A percentile compares a stretch with the other conserved stretches of the same genome.
phyloP scores from a whole-genome alignment of 2,888 invertebrate genomes.

The Dicycla oo region DNA sequence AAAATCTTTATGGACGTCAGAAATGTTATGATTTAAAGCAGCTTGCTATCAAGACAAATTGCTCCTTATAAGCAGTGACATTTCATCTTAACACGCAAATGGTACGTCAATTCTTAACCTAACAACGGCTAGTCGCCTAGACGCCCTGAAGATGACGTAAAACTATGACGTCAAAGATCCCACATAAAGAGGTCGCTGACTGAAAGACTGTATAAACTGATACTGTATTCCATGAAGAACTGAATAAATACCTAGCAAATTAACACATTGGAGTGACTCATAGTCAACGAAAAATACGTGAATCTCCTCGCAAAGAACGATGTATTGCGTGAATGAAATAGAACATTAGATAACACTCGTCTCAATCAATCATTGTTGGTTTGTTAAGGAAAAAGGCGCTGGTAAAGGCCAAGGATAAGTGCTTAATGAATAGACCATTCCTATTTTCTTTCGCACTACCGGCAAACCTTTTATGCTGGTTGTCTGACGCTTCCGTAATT shows the following conservation, averaged over 20 bases:
- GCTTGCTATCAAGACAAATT: background rate
- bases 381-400: slow-evolving; percentile 18
- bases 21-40: background rate
- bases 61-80: background rate
- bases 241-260: slow-evolving; percentile 35
- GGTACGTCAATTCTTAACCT: slow-evolving; percentile 20
- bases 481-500: slow-evolving; percentile 16
- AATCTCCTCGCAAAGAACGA: background rate
- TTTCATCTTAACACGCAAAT: slow-evolving; percentile 24
- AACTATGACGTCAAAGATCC: slow-evolving; percentile 50
- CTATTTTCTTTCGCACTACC: background rate
- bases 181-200: slow-evolving; percentile 35
- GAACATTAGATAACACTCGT: slow-evolving; percentile 3
- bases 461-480: slow-evolving; percentile 1
- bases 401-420: background rate
- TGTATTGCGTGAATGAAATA: slow-evolving; percentile 15
- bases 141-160: slow-evolving; percentile 49
- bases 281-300: slow-evolving; percentile 2
- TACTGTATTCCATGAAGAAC: slow-evolving; percentile 31
- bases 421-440: background rate
- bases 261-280: slow-evolving; percentile 40
- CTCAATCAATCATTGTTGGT: slow-evolving; percentile 8
- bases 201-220: slow-evolving; percentile 19
- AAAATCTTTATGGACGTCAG: background rate
- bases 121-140: slow-evolving; percentile 27